Evolutionary conservation across 2,113 vertebrate species (phyloP), one percentile per base, ranked within the genome.

Genomic region (Psilopsiagon aymara): DNA sequence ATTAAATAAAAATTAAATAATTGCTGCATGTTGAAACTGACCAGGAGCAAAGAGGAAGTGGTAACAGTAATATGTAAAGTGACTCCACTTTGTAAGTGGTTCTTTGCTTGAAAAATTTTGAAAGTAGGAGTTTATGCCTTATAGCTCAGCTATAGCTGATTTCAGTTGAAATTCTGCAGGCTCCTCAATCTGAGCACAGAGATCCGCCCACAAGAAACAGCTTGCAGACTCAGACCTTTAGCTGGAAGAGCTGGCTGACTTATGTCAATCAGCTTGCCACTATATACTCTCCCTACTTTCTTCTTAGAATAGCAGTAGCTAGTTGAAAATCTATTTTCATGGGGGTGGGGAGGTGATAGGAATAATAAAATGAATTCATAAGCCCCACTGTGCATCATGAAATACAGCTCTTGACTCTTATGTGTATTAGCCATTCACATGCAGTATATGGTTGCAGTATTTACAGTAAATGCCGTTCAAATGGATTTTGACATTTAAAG

Each of bases 171-270:
- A 80, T 91, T 89, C 62, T 80, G 43, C 66, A 95, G 86, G 51
- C 39, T 90, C 80, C 78, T 95, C 63, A 47, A 25, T 66, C 60
- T 55, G 33, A 94, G 71, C 82, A 46, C 43, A 71, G 79, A 71
- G 51, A 88, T 94, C 95, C 95, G 91, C 95, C 95, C 96, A 96
- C 96, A 88, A 91, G 73, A 79, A 94, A 94, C 94, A 96, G 94
- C 95, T 97, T 97, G 96, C 84, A 96, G 90, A 89, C 86, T 92
- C 78, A 95, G 94, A 95, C 92, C 97, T 95, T 94, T 95, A 76
- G 57, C 74, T 87, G 81, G 66, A 87, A 90, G 86, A 82, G 62
- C 69, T 86, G 88, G 73, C 79, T 91, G 92, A 92, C 93, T 96
- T 90, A 16, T 97, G 91, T 96, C 94, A 96, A 49, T 96, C 88